Percentiles rank a stretch among this genome's conserved stretches.
Conservation (phyloP, 2,797 vertebrate species). For the Hippocampus kuda region DNA sequence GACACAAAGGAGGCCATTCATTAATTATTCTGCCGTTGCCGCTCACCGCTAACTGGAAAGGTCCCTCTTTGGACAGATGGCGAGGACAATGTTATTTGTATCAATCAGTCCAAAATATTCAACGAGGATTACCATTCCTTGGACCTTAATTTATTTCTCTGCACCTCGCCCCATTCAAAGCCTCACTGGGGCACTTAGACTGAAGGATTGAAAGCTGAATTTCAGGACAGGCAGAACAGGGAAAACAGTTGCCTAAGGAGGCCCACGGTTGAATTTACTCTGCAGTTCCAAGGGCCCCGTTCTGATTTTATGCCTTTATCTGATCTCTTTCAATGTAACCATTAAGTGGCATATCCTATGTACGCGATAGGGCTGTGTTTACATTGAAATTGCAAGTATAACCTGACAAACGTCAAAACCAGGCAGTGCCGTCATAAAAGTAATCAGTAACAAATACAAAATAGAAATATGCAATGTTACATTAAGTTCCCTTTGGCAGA, state of each 20-base stretch:
- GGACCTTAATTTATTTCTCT: conserved; percentile 97
- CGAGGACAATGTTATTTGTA: conserved; percentile 99
- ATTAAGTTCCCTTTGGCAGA: background rate
- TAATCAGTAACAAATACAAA: background rate
- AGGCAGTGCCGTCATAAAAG: background rate
- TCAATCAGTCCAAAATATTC: conserved; percentile 99
- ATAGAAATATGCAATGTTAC: background rate
- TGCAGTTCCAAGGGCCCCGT: background rate
- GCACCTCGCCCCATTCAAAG: conserved; percentile 79
- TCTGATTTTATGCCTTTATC: background rate
- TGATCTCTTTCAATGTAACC: background rate
- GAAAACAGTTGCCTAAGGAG: background rate
- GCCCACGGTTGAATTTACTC: background rate
- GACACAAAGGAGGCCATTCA: conserved; percentile 99
- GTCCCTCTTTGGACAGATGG: conserved; percentile 99
- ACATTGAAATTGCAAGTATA: background rate
- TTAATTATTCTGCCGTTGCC: conserved; percentile 99
- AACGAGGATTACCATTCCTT: conserved; percentile 99
- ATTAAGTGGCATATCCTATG: background rate
- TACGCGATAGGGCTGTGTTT: background rate
- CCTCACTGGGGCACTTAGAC: conserved; percentile 64
- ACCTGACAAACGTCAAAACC: background rate
- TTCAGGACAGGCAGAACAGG: conserved; percentile 24
- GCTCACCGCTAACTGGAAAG: conserved; percentile 99
- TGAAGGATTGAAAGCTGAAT: conserved; percentile 61